phyloP scores from a whole-genome alignment of 1,140 invertebrate genomes.

The Diploscapter pachys region DNA sequence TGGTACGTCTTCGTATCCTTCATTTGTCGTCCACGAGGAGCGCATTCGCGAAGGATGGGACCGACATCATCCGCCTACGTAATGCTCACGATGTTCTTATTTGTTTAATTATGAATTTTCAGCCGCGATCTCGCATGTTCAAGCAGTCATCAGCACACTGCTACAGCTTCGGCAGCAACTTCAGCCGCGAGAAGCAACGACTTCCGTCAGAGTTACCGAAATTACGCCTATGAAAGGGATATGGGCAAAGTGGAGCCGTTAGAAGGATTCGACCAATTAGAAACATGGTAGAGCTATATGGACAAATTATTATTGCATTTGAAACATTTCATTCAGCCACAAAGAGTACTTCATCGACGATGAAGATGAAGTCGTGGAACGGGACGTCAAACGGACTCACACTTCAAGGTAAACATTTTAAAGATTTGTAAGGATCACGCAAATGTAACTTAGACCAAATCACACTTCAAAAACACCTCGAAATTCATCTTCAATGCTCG shows the following conservation, averaged over 20 bases:
- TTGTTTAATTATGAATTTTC: too few species aligned
- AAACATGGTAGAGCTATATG: conserved; percentile 6
- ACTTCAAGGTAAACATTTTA: conserved; percentile 16
- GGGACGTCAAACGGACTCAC: conserved; percentile 27
- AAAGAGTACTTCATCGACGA: conserved; percentile 24
- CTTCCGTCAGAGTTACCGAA: conserved; percentile 21
- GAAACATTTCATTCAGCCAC: conserved; percentile 8
- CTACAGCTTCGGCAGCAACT: too few species aligned
- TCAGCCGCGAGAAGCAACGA: too few species aligned
- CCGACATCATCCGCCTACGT: too few species aligned
- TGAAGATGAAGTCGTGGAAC: conserved; percentile 26
- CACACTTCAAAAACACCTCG: background rate
- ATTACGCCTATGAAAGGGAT: conserved; percentile 27
- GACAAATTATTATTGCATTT: background rate
- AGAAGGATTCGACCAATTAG: conserved; percentile 27
- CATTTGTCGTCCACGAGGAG: too few species aligned
- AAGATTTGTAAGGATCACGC: background rate
- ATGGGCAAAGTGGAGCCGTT: conserved; percentile 29
- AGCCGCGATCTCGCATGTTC: too few species aligned
- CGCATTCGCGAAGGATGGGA: too few species aligned
- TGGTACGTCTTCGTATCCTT: too few species aligned
- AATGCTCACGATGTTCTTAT: too few species aligned
- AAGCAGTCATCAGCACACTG: too few species aligned
- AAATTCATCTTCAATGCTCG: background rate
- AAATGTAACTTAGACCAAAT: background rate